Base-by-base conservation (phyloP, 1,140 invertebrate genomes). In the Sycophaga agraensis region DNA sequence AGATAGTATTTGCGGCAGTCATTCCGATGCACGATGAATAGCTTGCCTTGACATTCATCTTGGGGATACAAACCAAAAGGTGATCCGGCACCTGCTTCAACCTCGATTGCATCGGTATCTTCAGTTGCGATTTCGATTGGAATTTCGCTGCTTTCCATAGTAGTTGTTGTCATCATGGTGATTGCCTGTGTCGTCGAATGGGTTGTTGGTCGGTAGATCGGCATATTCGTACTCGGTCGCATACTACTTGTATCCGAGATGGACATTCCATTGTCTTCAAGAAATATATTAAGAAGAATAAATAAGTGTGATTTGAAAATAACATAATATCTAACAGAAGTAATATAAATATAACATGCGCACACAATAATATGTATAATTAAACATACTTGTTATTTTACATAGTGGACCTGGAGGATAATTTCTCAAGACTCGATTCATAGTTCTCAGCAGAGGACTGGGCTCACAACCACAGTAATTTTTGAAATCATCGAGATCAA, bases 401-500 rank as follows among this genome's bases (percentile, higher is more conserved):
- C 79, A 81, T 16, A 69, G 43, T 16, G 78, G 79, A 19, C 79
- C 78, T 35, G 71, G 70, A 0, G 84, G 80, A 71, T 89, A 88
- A 65, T 85, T 83, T 60, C 89, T 77, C 0, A 91, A 75, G 1
- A 91, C 88, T 60, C 89, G 73, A 72, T 91, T 91, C 65, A 92
- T 89, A 1, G 90, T 93, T 58, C 85, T 86, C 0, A 95, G 75
- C 34, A 96, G 75, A 1, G 92, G 92, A 75, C 89, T 91, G 5
- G 86, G 84, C 68, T 92, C 92, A 72, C 91, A 93, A 17, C 83
- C 86, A 66, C 92, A 94, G 48, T 81, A 75, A 64, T 91, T 90
- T 53, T 86, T 85, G 65, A 91, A 91, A 75, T 96, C 93, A 70
- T 96, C 93, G 53, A 94, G 83, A 82, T 96, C 92, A 0, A 95